Evolutionary conservation across 2,888 invertebrate species (phyloP), one percentile per base, ranked within the genome.

Genomic region (Erebia palarica): DNA sequence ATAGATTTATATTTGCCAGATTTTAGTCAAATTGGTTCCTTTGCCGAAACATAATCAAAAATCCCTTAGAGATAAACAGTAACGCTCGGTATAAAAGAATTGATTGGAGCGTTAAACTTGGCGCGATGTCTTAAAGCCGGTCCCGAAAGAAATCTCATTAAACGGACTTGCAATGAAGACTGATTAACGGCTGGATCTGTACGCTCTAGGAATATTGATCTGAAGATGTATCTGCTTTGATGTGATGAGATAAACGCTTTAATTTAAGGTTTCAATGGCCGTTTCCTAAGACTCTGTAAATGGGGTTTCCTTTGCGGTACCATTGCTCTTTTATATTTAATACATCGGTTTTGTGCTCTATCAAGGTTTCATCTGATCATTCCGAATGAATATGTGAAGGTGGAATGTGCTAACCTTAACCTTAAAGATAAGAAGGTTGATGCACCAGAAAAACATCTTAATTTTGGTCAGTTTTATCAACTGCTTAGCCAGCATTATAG

Each of bases 71-170:
- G 49, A 68, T n/a, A n/a, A 70, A 70, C 70, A 53, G 63, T 70
- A 64, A 63, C 36, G 69, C 53, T 66, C 27, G 67, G 66, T 68
- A 68, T 72, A 70, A 76, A 73, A 68, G 73, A 77, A 75, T 76
- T 76, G 77, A 76, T 77, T 73, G 73, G 68, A 71, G 73, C 74
- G 74, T 76, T 73, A 76, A 78, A 73, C 72, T 73, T 69, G 67
- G 67, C 59, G 69, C 68, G 69, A 71, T 69, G 74, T 75, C 73
- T 74, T 71, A 70, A 71, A 70, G 81, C 82, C 78, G 82, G 85
- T 86, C 84, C 84, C 76, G 71, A 85, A 87, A 88, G 87, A 88
- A 90, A 90, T 86, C 89, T 89, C 89, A 91, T 91, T 89, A 88
- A 87, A 85, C 80, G 82, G 85, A 79, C 86, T 80, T 83, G 81